Percentiles rank a stretch among this genome's conserved stretches.
These are phyloP conservation scores for Crotalus helleri DNA, from an alignment of 2,113 vertebrate species.

Conservation along the genomic window DNA sequence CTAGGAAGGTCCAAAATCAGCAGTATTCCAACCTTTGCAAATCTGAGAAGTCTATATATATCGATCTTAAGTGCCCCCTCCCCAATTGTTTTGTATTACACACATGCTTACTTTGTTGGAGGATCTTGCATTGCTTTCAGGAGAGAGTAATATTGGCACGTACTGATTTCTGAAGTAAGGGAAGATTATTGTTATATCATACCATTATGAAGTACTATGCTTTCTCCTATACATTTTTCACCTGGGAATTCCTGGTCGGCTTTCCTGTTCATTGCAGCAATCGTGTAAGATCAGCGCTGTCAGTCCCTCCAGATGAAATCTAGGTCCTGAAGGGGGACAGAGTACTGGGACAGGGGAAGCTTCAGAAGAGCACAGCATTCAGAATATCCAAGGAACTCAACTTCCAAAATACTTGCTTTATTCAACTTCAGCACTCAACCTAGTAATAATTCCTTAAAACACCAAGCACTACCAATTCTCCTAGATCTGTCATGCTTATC, in stretches of 20 bases:
- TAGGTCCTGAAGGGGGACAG: constrained; percentile 20
- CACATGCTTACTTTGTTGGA: constrained; percentile 29
- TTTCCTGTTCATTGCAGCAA: constrained; percentile 16
- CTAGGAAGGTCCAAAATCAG: not conserved
- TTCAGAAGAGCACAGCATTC: constrained; percentile 6
- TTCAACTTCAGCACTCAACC: not conserved
- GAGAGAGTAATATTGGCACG: constrained; percentile 7
- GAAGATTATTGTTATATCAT: not conserved
- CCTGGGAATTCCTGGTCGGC: not conserved
- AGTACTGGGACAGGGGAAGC: not conserved
- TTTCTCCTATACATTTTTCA: constrained; percentile 3
- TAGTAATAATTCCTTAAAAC: not conserved
- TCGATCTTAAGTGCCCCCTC: not conserved
- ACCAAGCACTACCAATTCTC: not conserved
- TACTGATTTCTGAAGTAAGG: constrained; percentile 10
- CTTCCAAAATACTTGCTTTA: not conserved
- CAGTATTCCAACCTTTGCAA: not conserved
- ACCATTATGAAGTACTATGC: constrained; percentile 19
- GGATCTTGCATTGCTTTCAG: constrained; percentile 6
- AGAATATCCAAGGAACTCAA: not conserved
- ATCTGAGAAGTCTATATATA: not conserved
- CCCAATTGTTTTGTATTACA: not conserved
- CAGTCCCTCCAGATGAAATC: constrained; percentile 20
- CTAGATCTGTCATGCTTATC: not conserved
- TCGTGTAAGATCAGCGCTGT: not conserved